Evolutionary conservation across 2,797 vertebrate genomes (phyloP), one percentile per base, ranked within the genome.

Genomic region (Gymnothorax reevesii): DNA sequence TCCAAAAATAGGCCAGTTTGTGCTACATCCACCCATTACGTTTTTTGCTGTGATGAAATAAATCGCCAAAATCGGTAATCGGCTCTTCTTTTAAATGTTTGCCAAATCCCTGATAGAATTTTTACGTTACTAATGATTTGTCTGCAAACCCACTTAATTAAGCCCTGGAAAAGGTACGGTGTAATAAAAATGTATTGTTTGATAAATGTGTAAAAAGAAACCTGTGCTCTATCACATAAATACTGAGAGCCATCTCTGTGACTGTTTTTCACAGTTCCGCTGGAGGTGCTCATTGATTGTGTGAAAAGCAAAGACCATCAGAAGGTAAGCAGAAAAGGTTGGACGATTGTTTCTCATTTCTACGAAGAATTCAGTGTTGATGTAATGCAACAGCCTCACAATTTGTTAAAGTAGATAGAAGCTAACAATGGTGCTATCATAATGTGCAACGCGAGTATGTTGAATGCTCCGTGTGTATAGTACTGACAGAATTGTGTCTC

Each of bases 231-330:
- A n/a, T n/a, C 9, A 20, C 54, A 20, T 22, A 7, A 80, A 55
- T 7, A 77, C 12, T 42, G 25, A 75, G 6, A 6, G 8, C 6
- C 27, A 75, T 79, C 15, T 52, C 49, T 77, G 49, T 20, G 12
- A 25, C 22, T 49, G 15, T 75, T 22, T 42, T 93, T 91, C 69
- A 91, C 90, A 90, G 88, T 91, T 90, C 89, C 94, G 92, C 92
- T 93, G 86, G 96, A 97, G 82, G 89, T 92, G 91, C 92, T 99
- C 83, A 94, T 98, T 52, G 96, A 98, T 88, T 97, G 97, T 90
- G 97, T 98, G 91, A 97, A 95, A 94, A 97, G 88, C 25, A 97
- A 96, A 42, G 95, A 98, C 89, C 91, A 95, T 87, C 95, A 95
- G 90, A 97, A 95, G 97, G 98, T 98, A 93, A 93, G 92, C 57